A percentile compares a stretch with the other conserved stretches of the same genome.
phyloP scores from a whole-genome alignment of 2,888 invertebrate species.

The Nematopogon swammerdamellus region DNA sequence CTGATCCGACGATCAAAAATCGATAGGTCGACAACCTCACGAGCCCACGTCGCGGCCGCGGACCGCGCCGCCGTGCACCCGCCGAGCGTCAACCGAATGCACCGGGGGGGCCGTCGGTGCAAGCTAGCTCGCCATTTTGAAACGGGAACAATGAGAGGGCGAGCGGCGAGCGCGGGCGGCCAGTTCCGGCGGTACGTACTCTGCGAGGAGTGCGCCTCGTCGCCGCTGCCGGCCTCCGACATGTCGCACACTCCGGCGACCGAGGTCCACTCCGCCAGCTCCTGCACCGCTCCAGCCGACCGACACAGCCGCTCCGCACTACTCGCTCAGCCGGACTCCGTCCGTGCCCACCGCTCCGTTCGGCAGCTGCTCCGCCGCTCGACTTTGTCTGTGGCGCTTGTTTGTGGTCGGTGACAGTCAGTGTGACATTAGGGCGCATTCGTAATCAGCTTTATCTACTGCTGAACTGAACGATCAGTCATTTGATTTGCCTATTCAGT shows the following conservation, averaged over 20 bases:
- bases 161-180: constrained; percentile 4
- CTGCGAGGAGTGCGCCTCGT: constrained; percentile 60
- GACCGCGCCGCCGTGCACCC: neutral
- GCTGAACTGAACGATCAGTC: too few relatives aligned
- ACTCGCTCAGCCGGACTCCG: neutral
- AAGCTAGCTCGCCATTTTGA: constrained; percentile 11
- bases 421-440: neutral
- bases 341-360: neutral
- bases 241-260: constrained; percentile 18
- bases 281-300: neutral
- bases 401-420: neutral
- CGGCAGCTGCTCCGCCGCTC: neutral
- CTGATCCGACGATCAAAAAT: constrained; percentile 1
- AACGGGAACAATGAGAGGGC: constrained; percentile 13
- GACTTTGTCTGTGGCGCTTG: neutral
- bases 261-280: neutral
- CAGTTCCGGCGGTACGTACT: constrained; percentile 37
- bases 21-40: constrained; percentile 3
- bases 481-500: too few relatives aligned
- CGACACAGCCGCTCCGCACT: neutral
- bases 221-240: constrained; percentile 62
- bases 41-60: neutral
- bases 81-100: neutral
- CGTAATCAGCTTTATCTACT: too few relatives aligned
- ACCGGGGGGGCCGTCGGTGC: neutral